Evolutionary conservation across 92 coral and sea anemone species (phyloP).

Genomic region (Phymanthus crucifer): DNA sequence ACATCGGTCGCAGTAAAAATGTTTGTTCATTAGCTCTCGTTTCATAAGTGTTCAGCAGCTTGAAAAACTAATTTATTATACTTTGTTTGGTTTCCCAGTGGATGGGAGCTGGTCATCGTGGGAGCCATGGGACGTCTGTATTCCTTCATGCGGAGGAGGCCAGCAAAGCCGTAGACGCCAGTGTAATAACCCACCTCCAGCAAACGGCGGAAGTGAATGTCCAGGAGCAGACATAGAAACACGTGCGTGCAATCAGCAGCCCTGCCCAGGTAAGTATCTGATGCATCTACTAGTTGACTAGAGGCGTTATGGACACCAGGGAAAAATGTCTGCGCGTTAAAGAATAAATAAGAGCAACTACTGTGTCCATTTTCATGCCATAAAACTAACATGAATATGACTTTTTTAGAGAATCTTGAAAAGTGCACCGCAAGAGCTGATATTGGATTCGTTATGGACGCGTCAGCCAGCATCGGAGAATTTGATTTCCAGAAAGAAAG

Average conservation of each 20-base stretch:
- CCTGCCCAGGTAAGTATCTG: conserved; percentile 44
- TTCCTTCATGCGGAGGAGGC: conserved; percentile 69
- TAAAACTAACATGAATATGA: neutral
- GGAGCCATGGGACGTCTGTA: conserved; percentile 75
- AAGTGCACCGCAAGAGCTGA: conserved; percentile 65
- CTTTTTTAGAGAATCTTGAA: neutral
- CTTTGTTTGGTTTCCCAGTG: conserved; percentile 5
- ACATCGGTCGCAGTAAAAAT: no score
- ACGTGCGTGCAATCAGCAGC: conserved; percentile 64
- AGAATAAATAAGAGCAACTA: neutral
- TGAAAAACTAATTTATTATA: neutral
- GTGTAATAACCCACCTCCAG: conserved; percentile 81
- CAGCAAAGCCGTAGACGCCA: conserved; percentile 66
- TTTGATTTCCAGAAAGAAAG: conserved; percentile 64
- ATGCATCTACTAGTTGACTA: neutral
- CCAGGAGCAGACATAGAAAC: conserved; percentile 50
- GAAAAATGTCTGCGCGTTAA: no score
- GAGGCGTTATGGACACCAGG: no score
- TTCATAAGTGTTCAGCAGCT: neutral
- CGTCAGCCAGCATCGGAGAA: conserved; percentile 76
- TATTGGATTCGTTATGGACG: conserved; percentile 73
- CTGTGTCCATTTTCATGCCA: neutral
- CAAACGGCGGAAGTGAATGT: conserved; percentile 67
- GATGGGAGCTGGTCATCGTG: conserved; percentile 73
- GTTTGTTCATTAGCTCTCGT: neutral